Base-by-base conservation (phyloP, 2,888 invertebrate species). In the Pharmacophagus antenor region DNA sequence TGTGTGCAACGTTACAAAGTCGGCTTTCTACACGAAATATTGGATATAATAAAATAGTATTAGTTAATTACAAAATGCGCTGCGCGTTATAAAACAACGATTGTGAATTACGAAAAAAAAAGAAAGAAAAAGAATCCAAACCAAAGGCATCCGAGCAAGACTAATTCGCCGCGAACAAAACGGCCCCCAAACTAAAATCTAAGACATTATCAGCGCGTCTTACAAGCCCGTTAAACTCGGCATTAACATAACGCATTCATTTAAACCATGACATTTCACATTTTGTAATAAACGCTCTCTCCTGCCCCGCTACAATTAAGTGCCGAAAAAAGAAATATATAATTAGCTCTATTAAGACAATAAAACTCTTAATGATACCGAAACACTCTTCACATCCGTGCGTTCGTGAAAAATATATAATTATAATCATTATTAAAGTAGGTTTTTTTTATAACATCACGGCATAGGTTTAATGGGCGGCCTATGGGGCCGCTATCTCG, bases 301-400 rank as follows among this genome's bases (percentile, higher is more conserved):
- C 86, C 84, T 80, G 83, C 84, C 74, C 82, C 81, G 85, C 87
- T 84, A 89, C 89, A 88, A 89, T 89, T 88, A 88, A 85, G 79
- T 79, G 76, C 87, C 89, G 87, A 88, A 90, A 88, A 89, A 31
- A 31, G 10, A 31, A 89, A 89, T 87, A 80, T 88, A 87, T 89
- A 90, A 90, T 90, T 88, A 90, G 87, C 76, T 86, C 85, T 88
- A 89, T 90, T 88, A 89, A 90, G 87, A 90, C 89, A 89, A 89
- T 90, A 90, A 90, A 90, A 88, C 77, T 87, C 86, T 88, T 90
- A 88, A 90, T 89, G 89, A 90, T 87, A 86, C 88, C 84, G 86
- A 88, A 85, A 85, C 87, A 86, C 80, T 74, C 80, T 85, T 87
- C 85, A 86, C 85, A 83, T 85, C 84, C 84, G 86, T 88, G 83